Evolutionary conservation across 2,797 vertebrate genomes (phyloP), one percentile per base, ranked within the genome.

Genomic region (Tapirus indicus): DNA sequence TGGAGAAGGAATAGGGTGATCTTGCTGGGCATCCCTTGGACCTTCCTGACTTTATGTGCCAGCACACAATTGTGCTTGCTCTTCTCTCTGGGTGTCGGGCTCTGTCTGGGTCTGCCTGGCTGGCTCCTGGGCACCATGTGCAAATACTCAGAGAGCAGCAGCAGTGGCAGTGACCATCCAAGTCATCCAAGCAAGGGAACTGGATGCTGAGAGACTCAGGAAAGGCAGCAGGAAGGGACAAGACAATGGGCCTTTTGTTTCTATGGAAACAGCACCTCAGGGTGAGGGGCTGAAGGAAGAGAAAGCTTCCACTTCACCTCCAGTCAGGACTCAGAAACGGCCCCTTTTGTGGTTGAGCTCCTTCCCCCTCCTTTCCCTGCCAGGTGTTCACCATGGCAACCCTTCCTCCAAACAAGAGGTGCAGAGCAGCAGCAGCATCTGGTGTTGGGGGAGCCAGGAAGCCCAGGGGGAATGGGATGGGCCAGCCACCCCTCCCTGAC

Each of bases 311-410:
- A 90, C 41, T 49, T 52, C 82, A 95, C 93, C 95, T 83, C 82
- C 62, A 68, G 66, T 66, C 32, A 78, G 88, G 89, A 93, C 93
- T 75, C 77, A 64, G 95, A 91, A 97, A 66, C 2, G 17, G 94
- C n/a, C 41, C 78, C 91, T 95, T 72, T 17, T 75, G 80, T 52
- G 54, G 83, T 7, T 66, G 83, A 85, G 58, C 88, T 52, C 2
- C 6, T 32, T 86, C 69, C 58, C 75, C 13, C 16, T 18, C 64
- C 85, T 68, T 91, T 83, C 92, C 88, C 77, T 75, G 95, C 96
- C 97, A 98, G 98, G 94, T 98, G 97, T 97, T 98, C 89, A 78
- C 98, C 97, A 97, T 96, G 97, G 97, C 96, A 97, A 98, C 98
- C 88, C 88, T 92, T 86, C 58, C 87, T 94, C 91, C 90, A 71